phyloP scores from a whole-genome alignment of 2,888 invertebrate genomes.

The Clunio marinus region DNA sequence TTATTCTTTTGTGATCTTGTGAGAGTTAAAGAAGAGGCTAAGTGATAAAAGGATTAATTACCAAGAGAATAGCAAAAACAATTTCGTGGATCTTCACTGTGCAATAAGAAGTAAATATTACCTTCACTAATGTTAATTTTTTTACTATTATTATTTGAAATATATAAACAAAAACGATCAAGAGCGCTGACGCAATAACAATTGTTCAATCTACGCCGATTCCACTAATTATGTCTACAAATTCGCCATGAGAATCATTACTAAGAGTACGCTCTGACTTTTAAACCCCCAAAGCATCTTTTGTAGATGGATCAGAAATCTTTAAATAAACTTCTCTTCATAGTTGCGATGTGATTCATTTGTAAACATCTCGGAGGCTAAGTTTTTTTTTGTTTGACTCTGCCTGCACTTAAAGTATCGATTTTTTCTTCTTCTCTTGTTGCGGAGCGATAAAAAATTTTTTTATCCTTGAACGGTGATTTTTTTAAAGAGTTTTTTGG shows the following conservation, averaged over 20 bases:
- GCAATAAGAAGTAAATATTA: slow-evolving; percentile 8
- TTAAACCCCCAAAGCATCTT: no score
- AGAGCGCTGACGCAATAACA: slow-evolving; percentile 10
- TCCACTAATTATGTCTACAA: background rate
- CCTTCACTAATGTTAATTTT: no score
- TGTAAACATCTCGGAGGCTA: background rate
- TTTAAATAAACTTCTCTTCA: slow-evolving; percentile 14
- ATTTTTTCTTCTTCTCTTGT: background rate
- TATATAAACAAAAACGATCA: no score
- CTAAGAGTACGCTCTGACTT: background rate
- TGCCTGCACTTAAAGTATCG: slow-evolving; percentile 19
- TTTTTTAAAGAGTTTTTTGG: slow-evolving; percentile 8
- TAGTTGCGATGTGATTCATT: background rate
- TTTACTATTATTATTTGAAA: no score
- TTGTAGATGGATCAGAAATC: slow-evolving; percentile 11
- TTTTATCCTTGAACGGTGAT: slow-evolving; percentile 11
- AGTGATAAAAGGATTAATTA: background rate
- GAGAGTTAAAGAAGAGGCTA: background rate
- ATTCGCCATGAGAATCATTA: background rate
- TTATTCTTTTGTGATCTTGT: slow-evolving; percentile 2
- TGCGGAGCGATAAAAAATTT: slow-evolving; percentile 3
- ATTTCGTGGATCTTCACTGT: background rate
- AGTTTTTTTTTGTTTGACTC: no score
- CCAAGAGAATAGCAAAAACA: background rate
- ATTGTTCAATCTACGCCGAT: background rate